A percentile compares a stretch with the other conserved stretches of the same genome.
Conservation (phyloP, 2,797 vertebrate genomes). For the Protonibea diacanthus region DNA sequence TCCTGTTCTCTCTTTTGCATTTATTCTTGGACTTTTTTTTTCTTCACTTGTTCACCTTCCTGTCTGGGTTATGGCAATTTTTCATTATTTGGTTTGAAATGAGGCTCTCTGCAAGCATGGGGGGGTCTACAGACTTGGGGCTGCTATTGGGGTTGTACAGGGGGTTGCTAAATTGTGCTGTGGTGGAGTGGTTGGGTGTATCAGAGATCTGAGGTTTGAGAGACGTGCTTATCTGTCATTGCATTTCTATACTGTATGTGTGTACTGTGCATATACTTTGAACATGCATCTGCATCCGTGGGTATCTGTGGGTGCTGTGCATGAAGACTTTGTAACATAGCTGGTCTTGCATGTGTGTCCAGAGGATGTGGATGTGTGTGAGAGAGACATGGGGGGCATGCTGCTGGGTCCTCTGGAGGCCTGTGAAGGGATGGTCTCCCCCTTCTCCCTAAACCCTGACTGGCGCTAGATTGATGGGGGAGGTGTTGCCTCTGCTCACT, state of each 20-base stretch:
- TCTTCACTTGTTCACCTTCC: slow-evolving; percentile 56
- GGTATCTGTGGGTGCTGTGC: slow-evolving; percentile 16
- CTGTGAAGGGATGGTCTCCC: slow-evolving; percentile 67
- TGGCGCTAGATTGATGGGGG: slow-evolving; percentile 83
- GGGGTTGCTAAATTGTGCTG: slow-evolving; percentile 12
- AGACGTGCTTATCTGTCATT: slow-evolving; percentile 21
- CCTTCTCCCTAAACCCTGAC: slow-evolving; percentile 54
- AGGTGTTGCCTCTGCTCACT: slow-evolving; percentile 85
- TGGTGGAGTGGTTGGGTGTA: not conserved
- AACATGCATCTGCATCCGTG: slow-evolving; percentile 18
- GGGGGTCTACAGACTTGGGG: slow-evolving; percentile 13
- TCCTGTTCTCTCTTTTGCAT: slow-evolving; percentile 45
- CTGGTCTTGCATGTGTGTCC: slow-evolving; percentile 44
- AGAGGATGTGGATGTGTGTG: slow-evolving; percentile 58
- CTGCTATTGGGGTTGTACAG: slow-evolving; percentile 7
- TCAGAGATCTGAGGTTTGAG: slow-evolving; percentile 27
- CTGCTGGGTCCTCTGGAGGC: slow-evolving; percentile 70
- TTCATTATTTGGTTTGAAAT: slow-evolving; percentile 70
- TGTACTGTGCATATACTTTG: slow-evolving; percentile 8
- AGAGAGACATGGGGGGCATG: slow-evolving; percentile 63
- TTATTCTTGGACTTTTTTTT: slow-evolving; percentile 39
- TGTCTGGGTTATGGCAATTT: slow-evolving; percentile 71
- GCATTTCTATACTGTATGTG: slow-evolving; percentile 10
- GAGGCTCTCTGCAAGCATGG: slow-evolving; percentile 32
- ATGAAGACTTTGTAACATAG: slow-evolving; percentile 22